Evolutionary conservation across 2,797 vertebrate species (phyloP), one percentile per base, ranked within the genome.

Genomic region (Neosalanx taihuensis): DNA sequence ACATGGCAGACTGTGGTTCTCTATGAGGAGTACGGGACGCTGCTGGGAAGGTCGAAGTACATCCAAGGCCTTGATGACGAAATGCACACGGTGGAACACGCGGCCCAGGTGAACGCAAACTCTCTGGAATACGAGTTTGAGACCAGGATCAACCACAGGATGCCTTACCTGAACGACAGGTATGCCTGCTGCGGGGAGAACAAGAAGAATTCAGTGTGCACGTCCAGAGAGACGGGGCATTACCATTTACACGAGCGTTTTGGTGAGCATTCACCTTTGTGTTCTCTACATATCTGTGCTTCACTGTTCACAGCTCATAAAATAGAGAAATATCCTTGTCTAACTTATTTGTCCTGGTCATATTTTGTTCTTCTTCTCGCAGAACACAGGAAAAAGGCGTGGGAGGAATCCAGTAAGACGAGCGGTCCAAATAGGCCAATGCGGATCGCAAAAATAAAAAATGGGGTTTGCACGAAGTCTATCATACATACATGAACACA

Each of bases 81-180:
- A 23, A 12, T 1, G 5, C 20, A 5, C 12, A 4, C 1, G n/a
- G 15, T 7, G 7, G 68, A 69, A 18, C 72, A 72, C 2, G 51
- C 35, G 58, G 37, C 63, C 12, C 72, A 66, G 53, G 71, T 77
- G 53, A 77, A 80, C 4, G 75, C 70, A 26, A 75, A 74, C 69
- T 66, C 41, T 29, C 51, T 75, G 53, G 75, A 72, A 56, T 2
- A 75, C 49, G 75, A 77, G 62, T 75, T 62, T 26, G 75, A 80
- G 51, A 77, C 70, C 46, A 61, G 73, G 1, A 65, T 72, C 46
- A 77, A 70, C 26, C 72, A 75, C 49, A 0, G 64, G 23, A 1
- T n/a, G 5, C 3, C 13, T 1, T 74, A 74, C n/a, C 5, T 5
- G 5, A 5, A 76, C 18, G 69, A 69, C 0, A 67, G 20, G 13